These are phyloP conservation scores for Drosophila flavopinicola DNA, from an alignment of 2,888 invertebrate species.

Conservation along the genomic window DNA sequence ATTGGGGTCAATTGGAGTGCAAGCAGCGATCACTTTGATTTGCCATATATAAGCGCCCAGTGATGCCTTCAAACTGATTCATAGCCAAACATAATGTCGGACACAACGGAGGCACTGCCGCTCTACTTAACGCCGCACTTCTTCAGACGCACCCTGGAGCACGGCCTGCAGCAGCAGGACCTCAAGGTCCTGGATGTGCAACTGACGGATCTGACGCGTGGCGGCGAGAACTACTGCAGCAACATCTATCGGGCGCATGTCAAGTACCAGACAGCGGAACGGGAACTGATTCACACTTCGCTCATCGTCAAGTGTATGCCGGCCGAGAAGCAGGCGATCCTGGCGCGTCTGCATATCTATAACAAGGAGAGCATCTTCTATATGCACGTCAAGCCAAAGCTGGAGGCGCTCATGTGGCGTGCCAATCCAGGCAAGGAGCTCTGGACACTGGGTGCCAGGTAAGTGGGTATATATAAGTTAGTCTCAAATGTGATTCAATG, in stretches of 20 bases:
- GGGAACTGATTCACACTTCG: constrained; percentile 48
- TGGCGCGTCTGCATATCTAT: constrained; percentile 84
- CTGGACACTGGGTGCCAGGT: constrained; percentile 79
- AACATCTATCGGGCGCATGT: constrained; percentile 80
- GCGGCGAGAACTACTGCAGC: constrained; percentile 83
- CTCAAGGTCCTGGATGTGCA: constrained; percentile 70
- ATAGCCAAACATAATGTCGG: constrained; percentile 51
- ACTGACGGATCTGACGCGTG: constrained; percentile 68
- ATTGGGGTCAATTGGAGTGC: constrained; percentile 65
- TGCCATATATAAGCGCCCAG: constrained; percentile 52
- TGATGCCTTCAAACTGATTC: constrained; percentile 17
- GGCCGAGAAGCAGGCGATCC: constrained; percentile 82
- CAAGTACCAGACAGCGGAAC: constrained; percentile 59
- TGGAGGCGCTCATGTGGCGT: constrained; percentile 84
- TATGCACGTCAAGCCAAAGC: constrained; percentile 83
- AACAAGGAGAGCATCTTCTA: constrained; percentile 85
- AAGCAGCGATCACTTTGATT: constrained; percentile 38
- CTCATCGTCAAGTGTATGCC: constrained; percentile 81
- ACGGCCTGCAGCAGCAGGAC: constrained; percentile 75
- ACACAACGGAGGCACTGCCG: constrained; percentile 39
- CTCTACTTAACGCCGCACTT: constrained; percentile 74
- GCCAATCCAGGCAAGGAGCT: constrained; percentile 71
- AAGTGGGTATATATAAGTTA: constrained; percentile 13
- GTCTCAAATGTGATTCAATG: too few relatives aligned
- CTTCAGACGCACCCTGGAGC: constrained; percentile 73